A percentile compares a stretch with the other conserved stretches of the same genome.
phyloP scores from a whole-genome alignment of 2,888 invertebrate species.

The Eupithecia subumbrata region DNA sequence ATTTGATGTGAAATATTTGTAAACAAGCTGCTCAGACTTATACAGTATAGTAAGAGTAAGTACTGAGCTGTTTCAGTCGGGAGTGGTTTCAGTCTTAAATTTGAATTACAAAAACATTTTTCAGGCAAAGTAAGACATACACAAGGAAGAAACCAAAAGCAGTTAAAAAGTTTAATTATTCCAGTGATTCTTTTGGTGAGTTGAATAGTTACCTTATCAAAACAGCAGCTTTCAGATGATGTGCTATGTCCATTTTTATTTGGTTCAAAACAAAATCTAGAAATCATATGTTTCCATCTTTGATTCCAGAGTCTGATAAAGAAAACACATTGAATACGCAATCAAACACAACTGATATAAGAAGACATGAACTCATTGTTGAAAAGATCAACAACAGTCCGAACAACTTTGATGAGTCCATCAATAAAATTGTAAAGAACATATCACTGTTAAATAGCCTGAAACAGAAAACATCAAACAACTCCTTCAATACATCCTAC shows the following conservation, averaged over 20 bases:
- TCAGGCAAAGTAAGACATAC: slow-evolving; percentile 58
- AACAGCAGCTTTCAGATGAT: not conserved
- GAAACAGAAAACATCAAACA: slow-evolving; percentile 47
- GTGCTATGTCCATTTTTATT: not conserved
- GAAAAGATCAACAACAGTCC: slow-evolving; percentile 56
- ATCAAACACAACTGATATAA: slow-evolving; percentile 63
- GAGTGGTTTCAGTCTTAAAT: not conserved
- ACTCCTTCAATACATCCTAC: slow-evolving; percentile 47
- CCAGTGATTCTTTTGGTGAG: slow-evolving; percentile 40
- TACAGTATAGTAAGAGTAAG: too few species aligned
- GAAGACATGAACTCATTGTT: slow-evolving; percentile 62
- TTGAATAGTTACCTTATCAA: not conserved
- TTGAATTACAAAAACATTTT: slow-evolving; percentile 17
- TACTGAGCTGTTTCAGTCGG: not conserved
- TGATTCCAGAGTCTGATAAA: slow-evolving; percentile 69
- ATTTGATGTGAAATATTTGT: not conserved
- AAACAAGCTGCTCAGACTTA: not conserved
- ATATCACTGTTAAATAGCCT: slow-evolving; percentile 58
- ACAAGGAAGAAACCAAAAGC: slow-evolving; percentile 50
- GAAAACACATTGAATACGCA: slow-evolving; percentile 58
- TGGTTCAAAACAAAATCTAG: not conserved
- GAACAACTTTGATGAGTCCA: slow-evolving; percentile 63
- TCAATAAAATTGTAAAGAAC: slow-evolving; percentile 66
- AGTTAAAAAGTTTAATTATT: slow-evolving; percentile 57
- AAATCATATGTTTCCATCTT: not conserved